Evolutionary conservation across 2,797 vertebrate genomes (phyloP), one percentile per base, ranked within the genome.

Genomic region (Delichon dasypus): DNA sequence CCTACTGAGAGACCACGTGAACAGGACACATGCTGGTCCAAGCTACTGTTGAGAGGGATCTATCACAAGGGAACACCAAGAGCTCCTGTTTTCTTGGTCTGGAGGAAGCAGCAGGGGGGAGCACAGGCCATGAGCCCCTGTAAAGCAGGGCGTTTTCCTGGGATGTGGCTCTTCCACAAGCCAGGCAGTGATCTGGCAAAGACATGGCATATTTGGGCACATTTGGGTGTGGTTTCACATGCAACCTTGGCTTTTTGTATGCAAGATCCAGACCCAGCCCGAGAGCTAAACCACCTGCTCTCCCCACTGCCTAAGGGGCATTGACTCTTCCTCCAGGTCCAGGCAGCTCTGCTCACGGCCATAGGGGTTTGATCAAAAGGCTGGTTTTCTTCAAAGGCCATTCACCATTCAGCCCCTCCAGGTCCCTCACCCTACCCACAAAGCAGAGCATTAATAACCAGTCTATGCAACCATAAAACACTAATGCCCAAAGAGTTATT

Each of bases 391-490:
- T 89, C 80, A 77, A 79, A 81, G 34, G 27, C 47, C 30, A 27
- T 62, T 86, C 45, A 57, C 23, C 47, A 18, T 75, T 75, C 57
- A 77, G 71, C 45, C 42, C 32, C 48, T 58, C 60, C 61, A 66
- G 42, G 57, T 78, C 62, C 50, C 71, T 50, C 60, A 50, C 21
- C 14, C 44, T 4, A 13, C 38, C 62, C 61, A 86, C 48, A 95
- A 92, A 67, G 57, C 3, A 1, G 9, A 95, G 91, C 78, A 96
- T 78, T 95, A 97, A 97, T 3, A 95, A 68, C 42, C 16, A 16
- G 70, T 38, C 77, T 88, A 74, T 62, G 87, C 88, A 65, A 84
- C 53, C 94, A 80, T 89, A 96, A 95, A 97, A 94, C 65, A 91
- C 65, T 91, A 67, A 85, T 53, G 97, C 40, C 66, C 53, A 45